phyloP scores from a whole-genome alignment of 1,140 invertebrate genomes.

The Eupristina koningsbergeri region DNA sequence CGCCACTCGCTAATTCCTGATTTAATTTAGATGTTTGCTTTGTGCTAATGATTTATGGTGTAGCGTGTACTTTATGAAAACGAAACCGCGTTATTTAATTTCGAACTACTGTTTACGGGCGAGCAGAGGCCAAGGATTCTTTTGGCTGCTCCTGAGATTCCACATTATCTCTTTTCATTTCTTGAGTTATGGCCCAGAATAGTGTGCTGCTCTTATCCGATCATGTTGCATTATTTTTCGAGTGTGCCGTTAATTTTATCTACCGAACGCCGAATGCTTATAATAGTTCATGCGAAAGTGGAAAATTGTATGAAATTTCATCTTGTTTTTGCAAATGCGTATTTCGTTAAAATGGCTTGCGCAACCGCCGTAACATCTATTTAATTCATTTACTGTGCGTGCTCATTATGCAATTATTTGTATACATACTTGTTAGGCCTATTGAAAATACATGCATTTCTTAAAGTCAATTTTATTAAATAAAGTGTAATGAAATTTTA shows the following conservation, averaged over 20 bases:
- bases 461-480: background rate
- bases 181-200: background rate
- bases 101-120: background rate
- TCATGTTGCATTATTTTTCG: background rate
- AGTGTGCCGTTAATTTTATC: background rate
- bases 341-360: background rate
- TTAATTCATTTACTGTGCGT: background rate
- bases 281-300: background rate
- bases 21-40: slow-evolving; percentile 19
- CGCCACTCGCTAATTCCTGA: background rate
- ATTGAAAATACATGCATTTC: background rate
- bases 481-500: background rate
- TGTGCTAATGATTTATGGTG: slow-evolving; percentile 8
- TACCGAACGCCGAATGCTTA: background rate
- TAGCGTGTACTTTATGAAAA: background rate
- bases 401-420: background rate
- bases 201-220: background rate
- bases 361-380: background rate
- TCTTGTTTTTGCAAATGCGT: background rate
- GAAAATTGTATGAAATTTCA: background rate
- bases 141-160: background rate
- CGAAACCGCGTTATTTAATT: background rate
- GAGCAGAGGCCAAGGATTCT: background rate
- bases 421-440: background rate
- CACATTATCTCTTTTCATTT: background rate